These are phyloP conservation scores for Vannuccia rotundouncinata DNA, from an alignment of 2,888 invertebrate species.

Conservation along the genomic window DNA sequence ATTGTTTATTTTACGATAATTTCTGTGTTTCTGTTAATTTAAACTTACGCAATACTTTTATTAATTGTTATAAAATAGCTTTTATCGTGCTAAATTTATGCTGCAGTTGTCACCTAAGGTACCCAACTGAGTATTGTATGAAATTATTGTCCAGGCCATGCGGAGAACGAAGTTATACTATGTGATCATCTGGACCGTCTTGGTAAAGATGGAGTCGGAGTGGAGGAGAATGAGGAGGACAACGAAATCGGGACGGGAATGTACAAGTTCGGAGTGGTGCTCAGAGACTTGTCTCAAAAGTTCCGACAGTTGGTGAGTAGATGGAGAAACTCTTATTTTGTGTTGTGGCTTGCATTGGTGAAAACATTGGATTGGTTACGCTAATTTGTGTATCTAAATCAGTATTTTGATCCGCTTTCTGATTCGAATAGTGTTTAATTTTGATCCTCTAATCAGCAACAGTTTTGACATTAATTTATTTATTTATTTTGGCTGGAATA, in stretches of 20 bases:
- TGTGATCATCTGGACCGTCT: constrained; percentile 33
- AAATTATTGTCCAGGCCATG: constrained; percentile 23
- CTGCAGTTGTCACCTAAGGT: no score
- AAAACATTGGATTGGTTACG: no score
- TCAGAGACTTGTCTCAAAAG: constrained; percentile 30
- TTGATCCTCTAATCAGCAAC: not conserved
- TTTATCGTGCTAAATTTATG: no score
- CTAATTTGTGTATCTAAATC: no score
- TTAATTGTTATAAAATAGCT: no score
- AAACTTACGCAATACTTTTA: no score
- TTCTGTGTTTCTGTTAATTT: no score
- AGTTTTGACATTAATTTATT: not conserved
- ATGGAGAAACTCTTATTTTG: no score
- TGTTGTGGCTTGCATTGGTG: no score
- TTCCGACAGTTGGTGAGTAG: constrained; percentile 28
- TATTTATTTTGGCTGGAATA: not conserved
- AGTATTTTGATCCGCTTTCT: no score
- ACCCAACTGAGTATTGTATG: no score
- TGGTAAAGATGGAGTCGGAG: not conserved
- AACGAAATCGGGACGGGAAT: constrained; percentile 30
- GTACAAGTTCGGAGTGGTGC: constrained; percentile 32
- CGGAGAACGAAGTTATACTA: constrained; percentile 22
- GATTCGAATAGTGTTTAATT: no score
- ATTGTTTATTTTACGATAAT: not conserved
- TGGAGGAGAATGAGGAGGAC: not conserved